Conservation (phyloP, 2,888 invertebrate species). For the Flabesymbios commensalis region DNA sequence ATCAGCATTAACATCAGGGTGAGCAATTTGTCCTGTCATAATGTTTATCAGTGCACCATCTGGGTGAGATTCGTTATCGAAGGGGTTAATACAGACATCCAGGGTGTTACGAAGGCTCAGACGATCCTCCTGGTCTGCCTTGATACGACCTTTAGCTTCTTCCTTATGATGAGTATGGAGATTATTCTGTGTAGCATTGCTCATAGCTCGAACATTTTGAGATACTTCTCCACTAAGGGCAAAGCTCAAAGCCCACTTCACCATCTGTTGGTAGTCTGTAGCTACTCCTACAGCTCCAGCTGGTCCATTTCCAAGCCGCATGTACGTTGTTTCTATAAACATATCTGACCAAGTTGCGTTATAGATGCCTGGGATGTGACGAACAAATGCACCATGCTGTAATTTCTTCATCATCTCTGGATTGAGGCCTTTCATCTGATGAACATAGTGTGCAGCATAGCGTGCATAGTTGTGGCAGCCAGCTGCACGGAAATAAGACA, state of each 20-base stretch:
- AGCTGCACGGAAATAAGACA: too few relatives aligned
- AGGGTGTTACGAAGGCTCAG: slow-evolving; percentile 7
- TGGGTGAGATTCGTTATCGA: slow-evolving; percentile 12
- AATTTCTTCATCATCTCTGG: too few relatives aligned
- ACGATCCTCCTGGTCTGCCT: not conserved
- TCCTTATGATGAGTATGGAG: slow-evolving; percentile 4
- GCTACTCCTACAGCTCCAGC: too few relatives aligned
- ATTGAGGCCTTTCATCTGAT: too few relatives aligned
- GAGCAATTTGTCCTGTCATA: slow-evolving; percentile 15
- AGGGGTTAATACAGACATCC: slow-evolving; percentile 10
- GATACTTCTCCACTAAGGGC: not conserved
- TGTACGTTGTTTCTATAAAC: too few relatives aligned
- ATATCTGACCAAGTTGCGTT: too few relatives aligned
- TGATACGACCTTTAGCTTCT: slow-evolving; percentile 4
- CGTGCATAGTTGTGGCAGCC: too few relatives aligned
- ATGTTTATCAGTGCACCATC: slow-evolving; percentile 20
- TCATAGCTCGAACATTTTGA: not conserved
- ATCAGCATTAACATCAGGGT: slow-evolving; percentile 8
- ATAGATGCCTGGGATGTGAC: too few relatives aligned
- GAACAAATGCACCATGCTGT: too few relatives aligned
- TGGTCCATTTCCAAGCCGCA: too few relatives aligned
- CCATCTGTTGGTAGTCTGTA: too few relatives aligned
- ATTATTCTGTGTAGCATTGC: not conserved
- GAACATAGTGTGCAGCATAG: too few relatives aligned
- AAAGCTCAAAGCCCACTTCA: not conserved